Evolutionary conservation across 1,140 invertebrate species (phyloP).

Genomic region (Drosophila pruinosa): DNA sequence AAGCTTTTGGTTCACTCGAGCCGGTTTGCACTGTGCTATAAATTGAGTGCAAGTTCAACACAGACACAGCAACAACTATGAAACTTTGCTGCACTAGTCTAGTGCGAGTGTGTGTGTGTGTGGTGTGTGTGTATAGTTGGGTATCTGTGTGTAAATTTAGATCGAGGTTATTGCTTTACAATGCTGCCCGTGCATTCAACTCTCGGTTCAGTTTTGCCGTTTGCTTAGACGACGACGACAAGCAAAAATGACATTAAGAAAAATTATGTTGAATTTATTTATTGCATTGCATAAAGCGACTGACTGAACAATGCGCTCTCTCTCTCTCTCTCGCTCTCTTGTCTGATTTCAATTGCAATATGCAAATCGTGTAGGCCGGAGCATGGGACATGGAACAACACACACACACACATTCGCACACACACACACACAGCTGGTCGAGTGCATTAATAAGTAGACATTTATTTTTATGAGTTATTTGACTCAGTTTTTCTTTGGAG

Average conservation of each 20-base stretch:
- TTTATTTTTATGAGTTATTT: conserved; percentile 66
- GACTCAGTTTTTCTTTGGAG: conserved; percentile 43
- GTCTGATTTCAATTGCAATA: conserved; percentile 49
- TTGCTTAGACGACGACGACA: conserved; percentile 31
- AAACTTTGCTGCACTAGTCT: conserved; percentile 33
- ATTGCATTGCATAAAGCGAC: conserved; percentile 55
- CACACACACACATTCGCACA: too few species aligned
- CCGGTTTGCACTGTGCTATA: conserved; percentile 8
- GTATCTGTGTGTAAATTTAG: conserved; percentile 78
- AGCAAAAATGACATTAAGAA: conserved; percentile 49
- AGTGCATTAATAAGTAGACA: conserved; percentile 31
- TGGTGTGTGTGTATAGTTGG: conserved; percentile 38
- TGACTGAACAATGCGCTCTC: not conserved
- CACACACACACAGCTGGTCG: conserved; percentile 6
- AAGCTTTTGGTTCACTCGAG: not conserved
- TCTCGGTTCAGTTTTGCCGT: conserved; percentile 36
- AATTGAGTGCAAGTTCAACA: conserved; percentile 77
- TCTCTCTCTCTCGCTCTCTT: not conserved
- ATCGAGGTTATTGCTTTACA: conserved; percentile 80
- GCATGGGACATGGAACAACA: not conserved
- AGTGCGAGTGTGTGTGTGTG: conserved; percentile 20
- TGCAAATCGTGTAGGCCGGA: conserved; percentile 57
- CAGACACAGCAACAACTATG: conserved; percentile 29
- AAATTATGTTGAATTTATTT: conserved; percentile 75
- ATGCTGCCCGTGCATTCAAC: conserved; percentile 79